These are phyloP conservation scores for Pelecanus crispus DNA, from an alignment of 2,113 vertebrate species.

Conservation along the genomic window DNA sequence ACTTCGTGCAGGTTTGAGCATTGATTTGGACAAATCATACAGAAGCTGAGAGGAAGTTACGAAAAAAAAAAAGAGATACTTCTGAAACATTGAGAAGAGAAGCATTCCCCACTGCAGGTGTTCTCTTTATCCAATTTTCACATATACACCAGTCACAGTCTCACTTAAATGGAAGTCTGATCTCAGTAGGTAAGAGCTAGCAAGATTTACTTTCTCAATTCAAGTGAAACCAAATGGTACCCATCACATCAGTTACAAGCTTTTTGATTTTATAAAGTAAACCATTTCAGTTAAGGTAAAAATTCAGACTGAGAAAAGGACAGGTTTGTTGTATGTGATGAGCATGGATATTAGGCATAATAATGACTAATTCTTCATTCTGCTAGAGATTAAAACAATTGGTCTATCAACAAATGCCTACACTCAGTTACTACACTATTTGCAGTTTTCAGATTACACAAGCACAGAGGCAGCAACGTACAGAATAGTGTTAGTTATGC, in stretches of 20 bases:
- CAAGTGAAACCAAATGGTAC: background rate
- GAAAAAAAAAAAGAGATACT: background rate
- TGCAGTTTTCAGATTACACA: background rate
- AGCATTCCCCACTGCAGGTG: background rate
- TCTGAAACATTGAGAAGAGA: background rate
- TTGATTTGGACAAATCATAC: background rate
- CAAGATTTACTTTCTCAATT: background rate
- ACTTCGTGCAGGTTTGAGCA: background rate
- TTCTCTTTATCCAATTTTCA: background rate
- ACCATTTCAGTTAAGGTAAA: background rate
- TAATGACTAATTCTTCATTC: background rate
- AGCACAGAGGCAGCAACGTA: background rate
- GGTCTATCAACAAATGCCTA: background rate
- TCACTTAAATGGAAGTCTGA: background rate
- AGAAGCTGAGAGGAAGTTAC: background rate
- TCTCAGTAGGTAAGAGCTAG: background rate
- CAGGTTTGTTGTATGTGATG: background rate
- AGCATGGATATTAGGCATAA: background rate
- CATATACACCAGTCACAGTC: background rate
- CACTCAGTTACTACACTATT: background rate
- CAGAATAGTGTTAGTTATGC: background rate
- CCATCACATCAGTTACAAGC: background rate
- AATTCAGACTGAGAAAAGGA: background rate
- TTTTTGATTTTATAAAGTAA: background rate
- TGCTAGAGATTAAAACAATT: background rate